Evolutionary conservation across 2,113 vertebrate species (phyloP).

Genomic region (Columba livia): DNA sequence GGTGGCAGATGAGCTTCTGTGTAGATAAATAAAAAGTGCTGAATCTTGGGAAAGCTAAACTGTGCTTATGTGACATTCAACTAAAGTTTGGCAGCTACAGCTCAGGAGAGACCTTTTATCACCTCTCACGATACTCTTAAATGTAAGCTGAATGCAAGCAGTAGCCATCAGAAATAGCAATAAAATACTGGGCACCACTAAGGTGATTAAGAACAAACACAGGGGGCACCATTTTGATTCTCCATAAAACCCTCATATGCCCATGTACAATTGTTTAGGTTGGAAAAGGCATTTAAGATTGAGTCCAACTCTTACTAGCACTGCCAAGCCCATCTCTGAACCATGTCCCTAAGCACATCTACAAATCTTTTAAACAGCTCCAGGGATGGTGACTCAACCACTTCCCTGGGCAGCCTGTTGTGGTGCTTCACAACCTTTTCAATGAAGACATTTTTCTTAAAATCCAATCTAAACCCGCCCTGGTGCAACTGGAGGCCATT

Average conservation of each 20-base stretch:
- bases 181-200: neutral
- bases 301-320: too few species aligned
- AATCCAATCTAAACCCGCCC: too few species aligned
- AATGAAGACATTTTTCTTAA: too few species aligned
- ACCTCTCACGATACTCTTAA: neutral
- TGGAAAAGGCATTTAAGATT: too few species aligned
- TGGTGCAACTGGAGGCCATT: too few species aligned
- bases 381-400: too few species aligned
- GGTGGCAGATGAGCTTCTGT: neutral
- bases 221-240: neutral
- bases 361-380: too few species aligned
- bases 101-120: neutral
- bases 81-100: neutral
- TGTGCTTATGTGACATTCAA: neutral
- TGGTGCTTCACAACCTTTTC: too few species aligned
- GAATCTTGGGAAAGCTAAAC: neutral
- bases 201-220: neutral
- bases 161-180: neutral
- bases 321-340: too few species aligned
- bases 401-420: too few species aligned
- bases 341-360: too few species aligned
- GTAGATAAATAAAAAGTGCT: neutral
- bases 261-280: too few species aligned
- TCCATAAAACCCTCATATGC: neutral
- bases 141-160: neutral